Evolutionary conservation across 2,888 invertebrate species (phyloP), one percentile per base, ranked within the genome.

Genomic region (Lithosia quadra): DNA sequence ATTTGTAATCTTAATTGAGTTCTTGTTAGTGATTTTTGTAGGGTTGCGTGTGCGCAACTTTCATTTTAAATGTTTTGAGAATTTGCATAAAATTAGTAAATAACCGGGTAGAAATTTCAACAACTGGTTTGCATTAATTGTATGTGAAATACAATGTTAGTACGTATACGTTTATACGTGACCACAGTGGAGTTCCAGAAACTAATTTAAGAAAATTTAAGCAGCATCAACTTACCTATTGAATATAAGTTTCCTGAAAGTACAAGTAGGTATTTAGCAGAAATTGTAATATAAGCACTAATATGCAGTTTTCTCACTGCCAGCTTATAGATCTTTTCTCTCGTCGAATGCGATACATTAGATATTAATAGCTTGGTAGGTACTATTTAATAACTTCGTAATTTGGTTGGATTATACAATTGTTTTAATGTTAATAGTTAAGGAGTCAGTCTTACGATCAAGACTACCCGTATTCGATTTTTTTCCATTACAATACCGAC

Each of bases 1-100:
- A 92, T 92, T 90, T 87, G 85, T 88, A 86, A 80, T 86, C 79
- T 86, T 89, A 90, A 90, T 91, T 88, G 86, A 84, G 80, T 84
- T 83, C 90, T 91, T 89, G 90, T 86, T 84, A 81, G 84, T 86
- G 77, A 84, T 72, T 77, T 78, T 63, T 61, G 28, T 75, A 81
- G 82, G 80, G 78, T 75, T 77, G 78, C 73, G 67, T 75, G 69
- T 65, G 53, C 2, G 43, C 43, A 65, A 56, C 71, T 73, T 69
- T 64, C 69, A 67, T 13, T 73, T 71, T 69, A 62, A 69, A 76
- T 61, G 64, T 73, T 75, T 75, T 21, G 28, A 59, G 64, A 79
- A 74, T 79, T 59, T 57, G 15, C 39, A 63, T 34, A n/a, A 7
- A 34, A 59, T 39, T 21, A n/a, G 43, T n/a, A 69, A 65, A 68